Evolutionary conservation across 2,113 vertebrate genomes (phyloP), one percentile per base, ranked within the genome.

Genomic region (Vulpes ferrilata): DNA sequence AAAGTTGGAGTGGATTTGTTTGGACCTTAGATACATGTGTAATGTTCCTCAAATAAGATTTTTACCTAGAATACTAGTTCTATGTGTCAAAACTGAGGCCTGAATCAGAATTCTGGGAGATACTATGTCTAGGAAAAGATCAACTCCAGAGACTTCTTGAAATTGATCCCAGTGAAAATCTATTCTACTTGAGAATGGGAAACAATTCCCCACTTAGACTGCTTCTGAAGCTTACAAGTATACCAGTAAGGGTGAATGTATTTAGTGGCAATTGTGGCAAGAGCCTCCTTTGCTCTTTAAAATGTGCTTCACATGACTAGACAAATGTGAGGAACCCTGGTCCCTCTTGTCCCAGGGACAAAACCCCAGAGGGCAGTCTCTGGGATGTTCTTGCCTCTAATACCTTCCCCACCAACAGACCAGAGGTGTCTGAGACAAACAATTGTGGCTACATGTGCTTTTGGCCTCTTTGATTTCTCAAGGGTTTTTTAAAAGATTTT

Each of bases 1-100:
- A 85, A 88, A 65, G 19, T 71, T 51, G 17, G n/a, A 93, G 35
- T 81, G 15, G 9, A 30, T 65, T 32, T 89, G 13, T 96, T 91
- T 81, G 53, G 1, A 88, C 53, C 38, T 69, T 51, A 88, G 43
- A 93, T 23, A 91, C 55, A 11, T 60, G 7, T 16, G 8, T n/a
- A 65, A 25, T 59, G 0, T 74, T 30, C 19, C 32, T 7, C 1
- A 93, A 88, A 38, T 25, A 4, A 25, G 16, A 69, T 85, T 86
- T 43, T 89, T 80, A 83, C 23, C 11, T 69, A 60, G 10, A 95
- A 38, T 85, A 2, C 3, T 48, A 93, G 12, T 2, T 69, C 32
- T 11, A 1, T 65, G 17, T 73, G 7, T 80, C 38, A 19, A 19
- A 87, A 76, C 11, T 78, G 12, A 74, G 15, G 11, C 20, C n/a